These are phyloP conservation scores for Strigamia transsilvanica DNA, from an alignment of 2,888 invertebrate species.

Conservation along the genomic window DNA sequence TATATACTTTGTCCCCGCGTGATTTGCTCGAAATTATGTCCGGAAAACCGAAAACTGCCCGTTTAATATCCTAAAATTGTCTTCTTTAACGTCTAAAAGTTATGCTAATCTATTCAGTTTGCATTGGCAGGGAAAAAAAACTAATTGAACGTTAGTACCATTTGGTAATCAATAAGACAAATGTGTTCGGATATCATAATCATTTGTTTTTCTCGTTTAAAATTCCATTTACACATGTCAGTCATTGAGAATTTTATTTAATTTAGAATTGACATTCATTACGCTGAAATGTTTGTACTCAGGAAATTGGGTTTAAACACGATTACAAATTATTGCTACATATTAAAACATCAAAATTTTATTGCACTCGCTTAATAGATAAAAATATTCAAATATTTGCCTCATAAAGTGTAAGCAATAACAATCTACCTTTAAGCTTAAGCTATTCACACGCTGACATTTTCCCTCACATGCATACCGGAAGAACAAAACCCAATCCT, in stretches of 20 bases:
- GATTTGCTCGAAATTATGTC: too few species aligned
- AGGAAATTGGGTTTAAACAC: background rate
- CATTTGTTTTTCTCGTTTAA: background rate
- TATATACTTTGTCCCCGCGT: too few species aligned
- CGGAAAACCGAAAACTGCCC: too few species aligned
- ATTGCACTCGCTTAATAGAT: background rate
- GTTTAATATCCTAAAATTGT: too few species aligned
- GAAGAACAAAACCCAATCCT: slow-evolving; percentile 25
- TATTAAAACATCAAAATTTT: background rate
- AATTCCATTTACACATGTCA: background rate
- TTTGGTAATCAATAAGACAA: background rate
- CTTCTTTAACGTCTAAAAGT: background rate
- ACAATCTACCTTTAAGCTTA: too few species aligned
- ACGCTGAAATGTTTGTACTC: background rate
- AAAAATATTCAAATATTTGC: background rate
- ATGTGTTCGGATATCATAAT: background rate
- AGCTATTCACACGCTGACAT: too few species aligned
- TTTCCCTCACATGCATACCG: background rate
- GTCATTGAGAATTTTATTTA: background rate
- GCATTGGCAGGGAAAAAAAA: background rate
- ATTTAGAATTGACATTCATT: background rate
- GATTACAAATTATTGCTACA: background rate
- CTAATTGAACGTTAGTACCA: background rate
- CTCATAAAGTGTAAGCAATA: too few species aligned
- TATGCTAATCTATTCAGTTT: background rate